phyloP scores from a whole-genome alignment of 2,797 vertebrate genomes.

The Kryptopterus vitreolus region DNA sequence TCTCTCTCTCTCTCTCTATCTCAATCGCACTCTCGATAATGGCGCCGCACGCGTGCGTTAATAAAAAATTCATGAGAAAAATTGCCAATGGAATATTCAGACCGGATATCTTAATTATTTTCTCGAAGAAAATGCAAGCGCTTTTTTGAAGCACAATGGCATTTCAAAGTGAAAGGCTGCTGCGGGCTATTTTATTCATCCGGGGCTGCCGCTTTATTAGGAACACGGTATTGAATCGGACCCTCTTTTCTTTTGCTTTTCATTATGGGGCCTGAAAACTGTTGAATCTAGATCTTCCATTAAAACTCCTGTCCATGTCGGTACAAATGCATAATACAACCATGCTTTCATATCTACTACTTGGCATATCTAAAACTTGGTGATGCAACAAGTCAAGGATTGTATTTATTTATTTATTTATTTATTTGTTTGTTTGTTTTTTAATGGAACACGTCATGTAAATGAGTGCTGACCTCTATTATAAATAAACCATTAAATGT shows the following conservation, averaged over 20 bases:
- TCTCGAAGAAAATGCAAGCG: neutral
- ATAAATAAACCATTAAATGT: too few species aligned
- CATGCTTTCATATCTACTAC: too few species aligned
- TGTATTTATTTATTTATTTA: too few species aligned
- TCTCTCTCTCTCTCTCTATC: conserved; percentile 3
- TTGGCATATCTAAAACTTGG: too few species aligned
- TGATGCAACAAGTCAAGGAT: too few species aligned
- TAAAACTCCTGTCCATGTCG: neutral
- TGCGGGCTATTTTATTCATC: neutral
- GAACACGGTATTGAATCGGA: neutral
- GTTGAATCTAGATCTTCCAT: neutral
- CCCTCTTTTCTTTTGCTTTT: neutral
- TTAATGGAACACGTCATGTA: too few species aligned
- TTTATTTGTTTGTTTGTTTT: too few species aligned
- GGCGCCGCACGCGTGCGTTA: conserved; percentile 63
- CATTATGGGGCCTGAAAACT: neutral
- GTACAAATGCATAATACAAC: neutral
- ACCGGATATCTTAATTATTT: neutral
- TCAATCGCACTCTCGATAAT: neutral
- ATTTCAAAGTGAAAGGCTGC: neutral
- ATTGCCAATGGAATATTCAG: neutral
- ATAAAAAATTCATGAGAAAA: neutral
- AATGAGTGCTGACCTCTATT: too few species aligned
- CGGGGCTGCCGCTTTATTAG: neutral
- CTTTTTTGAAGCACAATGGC: neutral